phyloP scores from a whole-genome alignment of 2,113 vertebrate species.

The Scalopus aquaticus region DNA sequence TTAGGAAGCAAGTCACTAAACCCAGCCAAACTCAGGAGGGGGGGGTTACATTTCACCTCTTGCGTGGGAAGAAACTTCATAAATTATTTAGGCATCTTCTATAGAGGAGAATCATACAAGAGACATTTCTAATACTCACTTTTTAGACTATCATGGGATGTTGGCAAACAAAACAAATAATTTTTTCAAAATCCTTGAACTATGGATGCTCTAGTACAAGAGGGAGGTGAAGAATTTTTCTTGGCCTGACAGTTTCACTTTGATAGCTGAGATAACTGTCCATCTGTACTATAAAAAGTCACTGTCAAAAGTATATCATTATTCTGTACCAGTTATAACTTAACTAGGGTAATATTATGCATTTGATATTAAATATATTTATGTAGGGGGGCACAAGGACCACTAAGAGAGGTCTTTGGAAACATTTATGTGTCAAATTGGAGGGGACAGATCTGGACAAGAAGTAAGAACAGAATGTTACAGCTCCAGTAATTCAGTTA shows the following conservation, averaged over 20 bases:
- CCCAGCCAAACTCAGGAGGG: background rate
- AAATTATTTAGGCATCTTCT: background rate
- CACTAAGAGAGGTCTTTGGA: background rate
- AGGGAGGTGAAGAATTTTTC: background rate
- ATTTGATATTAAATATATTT: background rate
- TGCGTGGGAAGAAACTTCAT: background rate
- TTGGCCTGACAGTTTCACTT: background rate
- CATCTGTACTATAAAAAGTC: background rate
- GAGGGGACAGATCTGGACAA: background rate
- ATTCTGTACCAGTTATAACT: background rate
- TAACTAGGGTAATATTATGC: background rate
- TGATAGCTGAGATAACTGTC: background rate
- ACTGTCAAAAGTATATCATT: background rate
- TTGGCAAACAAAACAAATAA: background rate
- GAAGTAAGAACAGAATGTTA: background rate
- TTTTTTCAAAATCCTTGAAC: background rate
- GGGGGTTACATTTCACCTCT: background rate
- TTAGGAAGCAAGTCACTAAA: background rate
- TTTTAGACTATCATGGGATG: background rate
- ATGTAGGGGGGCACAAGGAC: background rate
- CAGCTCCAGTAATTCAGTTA: background rate
- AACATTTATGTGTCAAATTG: background rate
- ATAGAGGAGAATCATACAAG: background rate
- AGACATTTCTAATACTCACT: background rate
- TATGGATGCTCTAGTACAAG: background rate